Conservation (phyloP, 2,888 invertebrate species). For the Andrena chrysosceles region DNA sequence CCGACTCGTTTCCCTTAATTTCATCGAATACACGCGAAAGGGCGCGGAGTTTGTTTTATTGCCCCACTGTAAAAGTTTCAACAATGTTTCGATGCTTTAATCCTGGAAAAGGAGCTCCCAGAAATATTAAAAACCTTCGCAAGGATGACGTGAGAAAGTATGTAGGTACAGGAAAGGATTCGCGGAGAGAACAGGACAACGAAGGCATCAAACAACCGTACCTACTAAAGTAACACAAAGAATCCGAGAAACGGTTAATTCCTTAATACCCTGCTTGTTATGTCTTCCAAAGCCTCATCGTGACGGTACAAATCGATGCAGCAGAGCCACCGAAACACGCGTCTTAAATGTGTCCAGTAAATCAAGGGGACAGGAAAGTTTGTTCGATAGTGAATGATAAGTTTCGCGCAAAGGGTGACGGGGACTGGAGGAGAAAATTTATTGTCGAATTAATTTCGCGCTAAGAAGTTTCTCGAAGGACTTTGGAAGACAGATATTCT, state of each 20-base stretch:
- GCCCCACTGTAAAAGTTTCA: neutral
- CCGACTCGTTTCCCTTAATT: neutral
- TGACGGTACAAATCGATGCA: constrained; percentile 4
- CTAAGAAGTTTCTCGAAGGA: neutral
- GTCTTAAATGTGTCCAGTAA: constrained; percentile 29
- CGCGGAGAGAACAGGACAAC: neutral
- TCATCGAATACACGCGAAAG: neutral
- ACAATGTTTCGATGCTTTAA: neutral
- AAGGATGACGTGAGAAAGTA: neutral
- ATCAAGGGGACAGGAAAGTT: constrained; percentile 26
- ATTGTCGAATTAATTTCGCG: constrained; percentile 15
- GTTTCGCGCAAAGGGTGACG: neutral
- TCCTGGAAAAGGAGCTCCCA: neutral
- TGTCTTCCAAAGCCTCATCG: constrained; percentile 22
- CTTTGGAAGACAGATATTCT: neutral
- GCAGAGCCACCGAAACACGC: neutral
- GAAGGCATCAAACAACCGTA: neutral
- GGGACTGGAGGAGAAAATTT: neutral
- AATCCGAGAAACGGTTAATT: neutral
- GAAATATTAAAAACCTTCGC: neutral
- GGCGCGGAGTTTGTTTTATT: neutral
- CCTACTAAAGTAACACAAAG: neutral
- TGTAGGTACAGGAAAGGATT: neutral
- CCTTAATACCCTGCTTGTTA: neutral
- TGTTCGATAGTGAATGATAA: neutral